These are phyloP conservation scores for Tenthredo notha DNA, from an alignment of 2,888 invertebrate genomes.

Conservation along the genomic window DNA sequence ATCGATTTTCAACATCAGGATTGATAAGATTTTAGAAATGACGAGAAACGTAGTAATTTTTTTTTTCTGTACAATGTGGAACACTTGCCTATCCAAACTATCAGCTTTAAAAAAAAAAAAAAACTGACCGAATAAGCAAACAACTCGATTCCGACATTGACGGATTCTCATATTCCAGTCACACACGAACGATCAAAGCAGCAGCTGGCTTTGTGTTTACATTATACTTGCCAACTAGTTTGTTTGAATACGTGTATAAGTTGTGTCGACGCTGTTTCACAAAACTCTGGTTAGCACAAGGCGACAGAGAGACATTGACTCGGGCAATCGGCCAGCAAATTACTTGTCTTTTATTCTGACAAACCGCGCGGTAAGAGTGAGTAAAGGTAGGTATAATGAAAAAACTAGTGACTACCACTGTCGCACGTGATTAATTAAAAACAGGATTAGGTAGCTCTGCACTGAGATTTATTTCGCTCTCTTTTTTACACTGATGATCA, in stretches of 20 bases:
- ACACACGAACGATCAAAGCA: slow-evolving; percentile 23
- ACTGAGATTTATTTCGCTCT: slow-evolving; percentile 54
- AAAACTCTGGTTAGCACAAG: background rate
- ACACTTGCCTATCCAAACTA: background rate
- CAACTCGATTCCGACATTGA: background rate
- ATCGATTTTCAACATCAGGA: no score
- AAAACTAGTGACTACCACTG: slow-evolving; percentile 60
- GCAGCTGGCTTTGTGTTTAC: slow-evolving; percentile 25
- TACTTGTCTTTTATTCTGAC: slow-evolving; percentile 65
- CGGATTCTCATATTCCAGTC: slow-evolving; percentile 1
- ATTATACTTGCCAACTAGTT: slow-evolving; percentile 43
- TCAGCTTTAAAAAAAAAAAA: background rate
- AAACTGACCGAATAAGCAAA: slow-evolving; percentile 17
- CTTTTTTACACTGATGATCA: slow-evolving; percentile 56
- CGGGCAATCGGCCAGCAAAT: slow-evolving; percentile 17
- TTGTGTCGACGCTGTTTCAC: slow-evolving; percentile 28
- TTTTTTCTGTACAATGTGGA: background rate
- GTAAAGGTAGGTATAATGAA: slow-evolving; percentile 60
- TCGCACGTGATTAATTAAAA: slow-evolving; percentile 71
- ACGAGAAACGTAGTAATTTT: background rate
- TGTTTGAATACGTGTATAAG: slow-evolving; percentile 36
- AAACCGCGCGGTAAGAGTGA: slow-evolving; percentile 60
- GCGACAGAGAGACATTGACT: background rate
- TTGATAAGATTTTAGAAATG: background rate
- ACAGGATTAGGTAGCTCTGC: slow-evolving; percentile 64